Conservation (phyloP, 2,113 vertebrate species). For the Chamaea fasciata region DNA sequence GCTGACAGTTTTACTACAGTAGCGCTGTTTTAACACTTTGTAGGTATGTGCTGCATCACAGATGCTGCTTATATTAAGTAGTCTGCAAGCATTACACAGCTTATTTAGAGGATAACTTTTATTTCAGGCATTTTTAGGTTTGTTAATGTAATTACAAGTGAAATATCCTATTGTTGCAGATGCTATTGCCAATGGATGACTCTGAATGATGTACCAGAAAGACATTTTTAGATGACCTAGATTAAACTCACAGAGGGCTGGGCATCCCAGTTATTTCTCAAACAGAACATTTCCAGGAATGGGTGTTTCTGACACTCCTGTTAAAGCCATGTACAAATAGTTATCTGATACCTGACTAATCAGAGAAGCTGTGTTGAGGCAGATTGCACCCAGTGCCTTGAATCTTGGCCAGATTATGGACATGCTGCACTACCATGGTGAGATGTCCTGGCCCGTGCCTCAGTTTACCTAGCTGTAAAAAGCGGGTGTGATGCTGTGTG, state of each 20-base stretch:
- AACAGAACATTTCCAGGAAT: not conserved
- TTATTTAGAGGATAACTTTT: not conserved
- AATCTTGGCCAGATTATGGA: not conserved
- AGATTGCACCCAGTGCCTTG: not conserved
- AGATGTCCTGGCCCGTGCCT: not conserved
- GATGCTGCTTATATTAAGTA: not conserved
- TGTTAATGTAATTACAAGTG: not conserved
- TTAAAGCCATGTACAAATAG: not conserved
- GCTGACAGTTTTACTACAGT: slow-evolving; percentile 55
- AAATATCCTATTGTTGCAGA: not conserved
- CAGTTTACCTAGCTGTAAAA: not conserved
- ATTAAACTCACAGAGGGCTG: not conserved
- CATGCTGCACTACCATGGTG: accelerated
- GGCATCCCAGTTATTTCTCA: not conserved
- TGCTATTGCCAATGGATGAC: not conserved
- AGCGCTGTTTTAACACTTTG: slow-evolving; percentile 45
- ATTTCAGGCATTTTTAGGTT: not conserved
- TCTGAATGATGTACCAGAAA: not conserved
- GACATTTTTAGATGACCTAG: not conserved
- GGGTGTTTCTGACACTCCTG: not conserved
- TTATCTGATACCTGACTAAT: not conserved
- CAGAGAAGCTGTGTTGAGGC: not conserved
- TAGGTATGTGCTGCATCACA: slow-evolving; percentile 13
- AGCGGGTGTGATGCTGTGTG: not conserved
- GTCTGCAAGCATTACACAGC: not conserved